Conservation (phyloP, 2,113 vertebrate species). For the Gambusia affinis region DNA sequence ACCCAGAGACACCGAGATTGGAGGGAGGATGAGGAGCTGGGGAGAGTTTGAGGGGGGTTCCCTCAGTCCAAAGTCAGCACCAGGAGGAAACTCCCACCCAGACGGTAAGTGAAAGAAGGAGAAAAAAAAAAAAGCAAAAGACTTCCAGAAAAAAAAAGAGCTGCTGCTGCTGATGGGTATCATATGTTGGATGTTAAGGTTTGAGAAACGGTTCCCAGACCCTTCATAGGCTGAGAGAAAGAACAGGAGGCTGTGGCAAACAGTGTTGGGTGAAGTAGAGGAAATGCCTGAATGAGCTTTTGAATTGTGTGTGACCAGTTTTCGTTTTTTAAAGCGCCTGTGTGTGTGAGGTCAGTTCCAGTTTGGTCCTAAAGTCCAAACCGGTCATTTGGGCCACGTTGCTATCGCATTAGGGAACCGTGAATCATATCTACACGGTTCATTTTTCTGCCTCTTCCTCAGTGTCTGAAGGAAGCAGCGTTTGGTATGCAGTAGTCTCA, state of each 20-base stretch:
- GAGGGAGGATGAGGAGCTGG: constrained; percentile 5
- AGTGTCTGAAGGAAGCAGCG: too few relatives aligned
- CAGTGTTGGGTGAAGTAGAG: constrained; percentile 4
- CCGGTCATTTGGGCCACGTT: constrained; percentile 4
- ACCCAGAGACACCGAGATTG: constrained; percentile 20
- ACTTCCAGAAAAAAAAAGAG: constrained; percentile 49
- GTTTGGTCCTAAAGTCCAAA: not conserved
- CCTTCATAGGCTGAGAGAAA: constrained; percentile 51
- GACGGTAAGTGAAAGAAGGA: constrained; percentile 82
- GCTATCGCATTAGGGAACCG: too few relatives aligned
- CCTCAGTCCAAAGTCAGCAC: constrained; percentile 64
- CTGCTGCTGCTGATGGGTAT: constrained; percentile 80
- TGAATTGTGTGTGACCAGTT: not conserved
- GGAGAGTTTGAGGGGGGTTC: constrained; percentile 39
- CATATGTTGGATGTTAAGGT: constrained; percentile 80
- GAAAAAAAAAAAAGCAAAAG: constrained; percentile 15
- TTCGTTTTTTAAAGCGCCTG: not conserved
- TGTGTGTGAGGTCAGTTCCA: not conserved
- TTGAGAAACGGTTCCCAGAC: constrained; percentile 82
- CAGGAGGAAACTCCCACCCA: constrained; percentile 81
- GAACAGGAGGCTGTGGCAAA: constrained; percentile 2
- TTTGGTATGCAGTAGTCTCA: not conserved
- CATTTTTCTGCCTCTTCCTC: too few relatives aligned
- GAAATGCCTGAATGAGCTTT: constrained; percentile 5
- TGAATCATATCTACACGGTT: too few relatives aligned